Evolutionary conservation across 1,140 invertebrate genomes (phyloP).

Genomic region (Heliconius eleuchia): DNA sequence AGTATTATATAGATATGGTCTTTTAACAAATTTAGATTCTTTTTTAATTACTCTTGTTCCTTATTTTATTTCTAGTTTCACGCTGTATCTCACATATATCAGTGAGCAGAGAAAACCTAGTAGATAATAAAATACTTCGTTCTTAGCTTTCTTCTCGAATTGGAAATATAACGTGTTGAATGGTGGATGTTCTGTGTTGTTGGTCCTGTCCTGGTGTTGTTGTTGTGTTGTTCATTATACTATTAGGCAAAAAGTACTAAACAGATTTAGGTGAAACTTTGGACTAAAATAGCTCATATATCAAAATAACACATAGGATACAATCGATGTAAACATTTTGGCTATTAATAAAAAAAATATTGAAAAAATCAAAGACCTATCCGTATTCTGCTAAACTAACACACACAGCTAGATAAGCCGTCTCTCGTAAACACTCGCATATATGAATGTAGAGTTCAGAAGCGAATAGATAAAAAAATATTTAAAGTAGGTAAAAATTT

Average conservation of each 20-base stretch:
- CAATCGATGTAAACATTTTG: too few species aligned
- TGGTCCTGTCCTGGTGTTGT: too few species aligned
- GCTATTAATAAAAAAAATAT: background rate
- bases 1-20: background rate
- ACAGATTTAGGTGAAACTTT: too few species aligned
- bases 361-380: slow-evolving; percentile 20
- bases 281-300: too few species aligned
- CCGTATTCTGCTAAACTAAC: slow-evolving; percentile 14
- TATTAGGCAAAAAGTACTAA: too few species aligned
- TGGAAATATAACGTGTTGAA: too few species aligned
- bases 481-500: background rate
- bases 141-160: too few species aligned
- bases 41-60: background rate
- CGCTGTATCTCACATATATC: too few species aligned
- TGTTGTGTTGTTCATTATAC: too few species aligned
- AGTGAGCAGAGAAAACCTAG: too few species aligned
- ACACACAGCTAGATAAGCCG: slow-evolving; percentile 34
- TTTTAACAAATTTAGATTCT: background rate
- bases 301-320: background rate
- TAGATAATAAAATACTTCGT: too few species aligned
- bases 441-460: slow-evolving; percentile 30
- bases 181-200: too few species aligned
- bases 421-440: slow-evolving; percentile 37
- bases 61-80: background rate
- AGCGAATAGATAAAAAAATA: slow-evolving; percentile 16